Base-by-base conservation (phyloP, 2,797 vertebrate genomes). In the Neoniphon sammara region DNA sequence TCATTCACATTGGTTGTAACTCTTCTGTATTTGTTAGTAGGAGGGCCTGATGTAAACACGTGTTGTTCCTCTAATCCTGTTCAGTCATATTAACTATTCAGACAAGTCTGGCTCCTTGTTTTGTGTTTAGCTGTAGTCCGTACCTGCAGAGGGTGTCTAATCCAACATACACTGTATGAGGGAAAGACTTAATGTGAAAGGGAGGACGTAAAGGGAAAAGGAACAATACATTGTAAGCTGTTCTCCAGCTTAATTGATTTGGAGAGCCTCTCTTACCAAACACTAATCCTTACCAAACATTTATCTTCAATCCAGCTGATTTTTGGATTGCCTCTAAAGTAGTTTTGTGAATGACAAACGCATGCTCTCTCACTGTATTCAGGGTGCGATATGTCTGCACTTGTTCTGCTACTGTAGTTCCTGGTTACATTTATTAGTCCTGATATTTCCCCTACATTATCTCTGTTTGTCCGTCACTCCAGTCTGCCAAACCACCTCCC, bases 141-240 rank as follows among this genome's bases (percentile, higher is more conserved):
- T 52, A 44, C 49, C 62, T 42, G 54, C 62, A 46, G n/a, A 50
- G 66, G 69, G 74, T 75, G 68, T 86, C 42, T 67, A 25, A 49
- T 57, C 60, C 59, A 47, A 54, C n/a, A 31, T 42, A 78, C 73
- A 68, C 57, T 71, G 72, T 56, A 69, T 78, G 81, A 90, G 39
- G 82, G 61, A 80, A 86, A 66, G 59, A 72, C 49, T 39, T 70
- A 49, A 77, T 72, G 67, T 49, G 73, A 84, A 90, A 88, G 86
- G 88, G 88, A 89, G 86, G 79, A 67, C 64, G 83, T 77, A 77
- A 78, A 81, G 84, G 81, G 83, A 85, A 87, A 77, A 60, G 23
- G 46, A 34, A 63, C n/a, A 31, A 44, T 44, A 63, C 21, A 47
- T 30, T 70, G 42, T 31, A 55, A 72, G 46, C 36, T 14, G 52